A percentile compares a stretch with the other conserved stretches of the same genome.
Conservation (phyloP, 2,888 invertebrate genomes). For the Lasioglossum oenotherae region DNA sequence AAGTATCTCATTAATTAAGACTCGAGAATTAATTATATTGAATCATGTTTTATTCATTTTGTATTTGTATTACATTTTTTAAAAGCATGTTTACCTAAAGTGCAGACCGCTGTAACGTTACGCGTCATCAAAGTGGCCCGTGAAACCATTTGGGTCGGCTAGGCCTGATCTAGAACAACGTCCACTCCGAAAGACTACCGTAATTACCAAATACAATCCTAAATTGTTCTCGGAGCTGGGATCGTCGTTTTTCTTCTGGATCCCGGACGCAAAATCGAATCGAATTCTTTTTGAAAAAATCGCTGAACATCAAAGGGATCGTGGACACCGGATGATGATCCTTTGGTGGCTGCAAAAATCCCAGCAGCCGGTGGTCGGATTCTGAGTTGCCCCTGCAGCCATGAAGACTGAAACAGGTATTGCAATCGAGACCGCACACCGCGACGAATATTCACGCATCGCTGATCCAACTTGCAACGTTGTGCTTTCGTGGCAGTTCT, state of each 20-base stretch:
- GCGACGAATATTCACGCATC: slow-evolving; percentile 29
- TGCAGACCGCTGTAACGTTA: too few species aligned
- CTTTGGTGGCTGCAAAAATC: neutral
- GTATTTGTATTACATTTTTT: too few species aligned
- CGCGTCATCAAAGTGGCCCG: too few species aligned
- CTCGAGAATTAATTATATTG: too few species aligned
- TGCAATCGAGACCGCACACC: slow-evolving; percentile 20
- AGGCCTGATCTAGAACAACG: neutral
- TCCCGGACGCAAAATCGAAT: neutral
- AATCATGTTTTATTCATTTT: too few species aligned
- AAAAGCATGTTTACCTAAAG: too few species aligned
- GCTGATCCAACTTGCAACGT: slow-evolving; percentile 27
- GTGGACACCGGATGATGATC: neutral
- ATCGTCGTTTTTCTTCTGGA: neutral
- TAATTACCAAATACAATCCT: neutral
- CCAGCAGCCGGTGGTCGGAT: neutral
- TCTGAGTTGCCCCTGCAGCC: neutral
- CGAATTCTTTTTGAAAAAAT: neutral
- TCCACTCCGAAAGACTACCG: neutral
- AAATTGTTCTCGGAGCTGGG: neutral
- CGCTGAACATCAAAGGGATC: neutral
- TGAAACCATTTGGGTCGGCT: too few species aligned
- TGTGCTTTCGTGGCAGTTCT: neutral
- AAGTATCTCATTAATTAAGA: too few species aligned
- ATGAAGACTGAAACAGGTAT: neutral